Percentiles rank a stretch among this genome's conserved stretches.
These are phyloP conservation scores for Ramphastos sulfuratus DNA, from an alignment of 2,113 vertebrate genomes.

Conservation along the genomic window DNA sequence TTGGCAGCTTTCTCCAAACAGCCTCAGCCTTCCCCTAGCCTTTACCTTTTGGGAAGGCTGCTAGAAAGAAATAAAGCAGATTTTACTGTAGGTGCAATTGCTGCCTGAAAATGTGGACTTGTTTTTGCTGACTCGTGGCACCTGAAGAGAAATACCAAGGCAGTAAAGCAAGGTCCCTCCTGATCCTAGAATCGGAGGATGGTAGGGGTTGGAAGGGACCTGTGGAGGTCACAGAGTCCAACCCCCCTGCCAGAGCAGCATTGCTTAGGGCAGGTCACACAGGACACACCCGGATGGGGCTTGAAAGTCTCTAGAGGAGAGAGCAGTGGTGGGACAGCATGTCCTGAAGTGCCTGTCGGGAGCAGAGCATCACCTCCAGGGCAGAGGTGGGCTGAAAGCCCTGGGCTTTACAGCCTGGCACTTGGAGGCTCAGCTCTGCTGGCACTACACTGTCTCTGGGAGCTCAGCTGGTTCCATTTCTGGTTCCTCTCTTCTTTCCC, in stretches of 20 bases:
- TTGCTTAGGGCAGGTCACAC: too few relatives aligned
- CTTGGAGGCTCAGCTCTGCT: background rate
- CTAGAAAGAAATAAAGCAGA: background rate
- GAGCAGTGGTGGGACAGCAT: too few relatives aligned
- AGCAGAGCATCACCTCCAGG: background rate
- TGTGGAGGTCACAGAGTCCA: too few relatives aligned
- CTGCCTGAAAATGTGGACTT: background rate
- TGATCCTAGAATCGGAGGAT: too few relatives aligned
- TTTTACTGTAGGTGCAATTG: background rate
- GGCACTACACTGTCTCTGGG: accelerated
- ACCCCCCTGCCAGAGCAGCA: too few relatives aligned
- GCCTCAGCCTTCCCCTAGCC: background rate
- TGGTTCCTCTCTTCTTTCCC: background rate
- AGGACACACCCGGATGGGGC: too few relatives aligned
- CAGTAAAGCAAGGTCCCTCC: background rate
- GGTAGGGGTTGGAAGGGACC: too few relatives aligned
- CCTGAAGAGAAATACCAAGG: background rate
- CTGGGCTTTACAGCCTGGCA: background rate
- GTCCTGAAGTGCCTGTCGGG: accelerated
- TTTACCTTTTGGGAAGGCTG: background rate
- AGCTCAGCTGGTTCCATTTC: background rate
- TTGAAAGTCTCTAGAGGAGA: too few relatives aligned
- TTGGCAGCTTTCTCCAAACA: background rate
- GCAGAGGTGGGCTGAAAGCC: background rate
- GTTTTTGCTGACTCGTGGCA: background rate